These are phyloP conservation scores for Argyresthia goedartella DNA, from an alignment of 2,888 invertebrate genomes.

Conservation along the genomic window DNA sequence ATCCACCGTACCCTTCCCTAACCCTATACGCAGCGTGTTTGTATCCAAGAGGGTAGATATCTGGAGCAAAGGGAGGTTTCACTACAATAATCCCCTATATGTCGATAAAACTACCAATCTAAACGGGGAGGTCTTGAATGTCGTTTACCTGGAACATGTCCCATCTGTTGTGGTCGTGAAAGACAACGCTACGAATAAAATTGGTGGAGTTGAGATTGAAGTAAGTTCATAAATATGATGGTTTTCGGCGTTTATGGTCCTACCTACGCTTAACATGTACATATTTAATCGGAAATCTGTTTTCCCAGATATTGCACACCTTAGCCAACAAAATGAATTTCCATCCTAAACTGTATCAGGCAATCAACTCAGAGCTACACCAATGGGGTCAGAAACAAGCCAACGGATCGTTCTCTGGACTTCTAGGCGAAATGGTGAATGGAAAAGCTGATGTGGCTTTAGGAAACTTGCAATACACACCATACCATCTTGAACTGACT, in stretches of 20 bases:
- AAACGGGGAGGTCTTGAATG: constrained; percentile 69
- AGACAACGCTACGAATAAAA: constrained; percentile 41
- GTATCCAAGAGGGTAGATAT: constrained; percentile 74
- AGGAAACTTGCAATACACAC: constrained; percentile 83
- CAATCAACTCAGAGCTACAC: constrained; percentile 68
- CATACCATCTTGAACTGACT: constrained; percentile 75
- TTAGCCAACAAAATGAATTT: constrained; percentile 81
- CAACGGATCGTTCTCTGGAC: constrained; percentile 78
- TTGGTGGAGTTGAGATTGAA: constrained; percentile 78
- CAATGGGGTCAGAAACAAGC: constrained; percentile 77
- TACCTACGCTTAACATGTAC: neutral
- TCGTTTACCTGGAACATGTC: constrained; percentile 76
- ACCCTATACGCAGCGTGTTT: constrained; percentile 64
- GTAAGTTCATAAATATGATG: constrained; percentile 36
- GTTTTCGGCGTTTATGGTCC: constrained; percentile 12
- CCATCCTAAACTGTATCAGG: constrained; percentile 75
- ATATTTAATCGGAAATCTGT: neutral
- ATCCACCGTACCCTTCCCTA: constrained; percentile 81
- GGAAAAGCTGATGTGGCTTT: constrained; percentile 79
- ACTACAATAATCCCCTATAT: constrained; percentile 61
- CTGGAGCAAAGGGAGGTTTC: constrained; percentile 76
- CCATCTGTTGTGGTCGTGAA: constrained; percentile 72
- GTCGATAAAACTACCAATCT: constrained; percentile 73
- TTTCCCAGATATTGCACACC: constrained; percentile 74
- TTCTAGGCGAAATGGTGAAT: constrained; percentile 79